These are phyloP conservation scores for Diadegma fenestrale DNA, from an alignment of 2,888 invertebrate genomes.

Conservation along the genomic window DNA sequence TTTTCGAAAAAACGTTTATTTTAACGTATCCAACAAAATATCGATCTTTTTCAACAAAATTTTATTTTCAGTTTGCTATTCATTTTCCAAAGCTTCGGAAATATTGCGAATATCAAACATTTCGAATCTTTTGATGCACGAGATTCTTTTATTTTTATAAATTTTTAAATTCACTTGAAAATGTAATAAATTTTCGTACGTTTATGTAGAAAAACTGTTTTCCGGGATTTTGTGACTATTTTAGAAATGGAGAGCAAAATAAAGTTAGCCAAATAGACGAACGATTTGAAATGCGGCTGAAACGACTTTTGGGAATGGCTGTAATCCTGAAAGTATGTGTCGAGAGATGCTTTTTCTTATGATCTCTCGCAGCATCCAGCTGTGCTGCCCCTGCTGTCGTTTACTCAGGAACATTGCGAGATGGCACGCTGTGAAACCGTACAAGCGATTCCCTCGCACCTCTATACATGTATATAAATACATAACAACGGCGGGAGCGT, in stretches of 20 bases:
- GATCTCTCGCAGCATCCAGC: slow-evolving; percentile 10
- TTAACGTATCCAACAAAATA: too few relatives aligned
- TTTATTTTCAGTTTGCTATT: too few relatives aligned
- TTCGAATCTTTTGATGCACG: not conserved
- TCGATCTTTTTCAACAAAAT: too few relatives aligned
- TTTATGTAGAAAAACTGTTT: not conserved
- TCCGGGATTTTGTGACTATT: not conserved
- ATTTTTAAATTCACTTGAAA: not conserved
- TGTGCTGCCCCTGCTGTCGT: slow-evolving; percentile 32
- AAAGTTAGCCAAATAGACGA: not conserved
- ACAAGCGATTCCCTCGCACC: slow-evolving; percentile 24
- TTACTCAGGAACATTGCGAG: slow-evolving; percentile 17
- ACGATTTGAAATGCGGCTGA: not conserved
- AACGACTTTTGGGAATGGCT: not conserved
- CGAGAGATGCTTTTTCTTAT: slow-evolving; percentile 2
- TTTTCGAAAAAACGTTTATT: too few relatives aligned
- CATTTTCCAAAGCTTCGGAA: slow-evolving; percentile 8
- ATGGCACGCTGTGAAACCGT: slow-evolving; percentile 41
- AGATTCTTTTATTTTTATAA: not conserved
- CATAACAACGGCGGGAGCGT: slow-evolving; percentile 25
- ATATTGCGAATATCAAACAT: not conserved
- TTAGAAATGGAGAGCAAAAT: not conserved
- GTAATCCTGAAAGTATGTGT: slow-evolving; percentile 13
- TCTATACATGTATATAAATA: not conserved
- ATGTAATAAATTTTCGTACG: not conserved